Conservation (phyloP, 1,140 invertebrate species). For the Drosophila nannoptera region DNA sequence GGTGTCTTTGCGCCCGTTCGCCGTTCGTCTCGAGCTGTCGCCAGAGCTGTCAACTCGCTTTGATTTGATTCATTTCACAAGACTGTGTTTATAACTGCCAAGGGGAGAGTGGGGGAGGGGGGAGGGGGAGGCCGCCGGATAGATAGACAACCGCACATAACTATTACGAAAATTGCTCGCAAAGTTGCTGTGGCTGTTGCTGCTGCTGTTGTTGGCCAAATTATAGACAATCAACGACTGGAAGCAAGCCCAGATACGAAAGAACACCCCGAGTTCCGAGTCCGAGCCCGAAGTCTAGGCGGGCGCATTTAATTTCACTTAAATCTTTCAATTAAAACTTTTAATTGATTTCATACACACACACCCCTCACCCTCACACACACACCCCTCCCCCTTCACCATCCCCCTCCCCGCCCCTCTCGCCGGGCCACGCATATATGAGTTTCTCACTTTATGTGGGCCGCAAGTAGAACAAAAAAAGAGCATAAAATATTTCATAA, state of each 20-base stretch:
- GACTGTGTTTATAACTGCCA: not conserved
- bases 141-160: slow-evolving; percentile 12
- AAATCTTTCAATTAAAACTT: slow-evolving; percentile 73
- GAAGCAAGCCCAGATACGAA: not conserved
- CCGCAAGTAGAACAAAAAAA: slow-evolving; percentile 19
- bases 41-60: slow-evolving; percentile 27
- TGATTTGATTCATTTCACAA: slow-evolving; percentile 52
- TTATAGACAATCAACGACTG: slow-evolving; percentile 22
- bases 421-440: not conserved
- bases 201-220: slow-evolving; percentile 12
- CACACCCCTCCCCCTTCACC: slow-evolving; percentile 1
- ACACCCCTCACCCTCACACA: slow-evolving; percentile 16
- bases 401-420: no score
- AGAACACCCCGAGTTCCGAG: slow-evolving; percentile 12
- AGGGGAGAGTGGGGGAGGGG: not conserved
- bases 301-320: slow-evolving; percentile 59
- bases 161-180: slow-evolving; percentile 25
- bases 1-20: not conserved
- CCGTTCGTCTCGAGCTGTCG: slow-evolving; percentile 1
- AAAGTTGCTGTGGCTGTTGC: slow-evolving; percentile 22
- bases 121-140: not conserved
- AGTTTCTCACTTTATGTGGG: slow-evolving; percentile 1
- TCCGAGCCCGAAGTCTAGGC: slow-evolving; percentile 1
- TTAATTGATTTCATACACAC: slow-evolving; percentile 66
- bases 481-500: slow-evolving; percentile 26